phyloP scores from a whole-genome alignment of 1,140 invertebrate genomes.

The Hormaphis cornu region DNA sequence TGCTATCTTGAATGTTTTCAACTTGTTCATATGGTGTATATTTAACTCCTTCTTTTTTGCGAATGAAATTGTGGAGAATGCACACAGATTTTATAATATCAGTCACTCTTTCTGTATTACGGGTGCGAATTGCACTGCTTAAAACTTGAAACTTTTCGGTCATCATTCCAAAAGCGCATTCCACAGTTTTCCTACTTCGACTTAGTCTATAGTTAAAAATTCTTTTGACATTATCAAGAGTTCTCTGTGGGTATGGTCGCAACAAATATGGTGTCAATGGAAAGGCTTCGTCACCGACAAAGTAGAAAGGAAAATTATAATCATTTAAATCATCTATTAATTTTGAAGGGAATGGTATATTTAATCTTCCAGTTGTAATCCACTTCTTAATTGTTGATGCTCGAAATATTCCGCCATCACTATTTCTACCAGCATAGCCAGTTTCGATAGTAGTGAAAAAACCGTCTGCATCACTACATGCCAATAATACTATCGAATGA shows the following conservation, averaged over 20 bases:
- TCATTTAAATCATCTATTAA: conserved; percentile 33
- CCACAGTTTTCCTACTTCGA: conserved; percentile 41
- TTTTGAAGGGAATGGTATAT: conserved; percentile 33
- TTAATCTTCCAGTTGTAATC: conserved; percentile 20
- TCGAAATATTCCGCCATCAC: conserved; percentile 41
- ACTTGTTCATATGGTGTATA: conserved; percentile 9
- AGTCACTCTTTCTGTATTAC: conserved; percentile 34
- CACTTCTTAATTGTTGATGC: conserved; percentile 14
- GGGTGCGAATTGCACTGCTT: conserved; percentile 8
- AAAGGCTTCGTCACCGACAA: conserved; percentile 40
- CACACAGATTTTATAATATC: conserved; percentile 34
- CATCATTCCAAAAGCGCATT: conserved; percentile 44
- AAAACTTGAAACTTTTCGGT: conserved; percentile 31
- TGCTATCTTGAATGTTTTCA: no score
- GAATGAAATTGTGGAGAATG: conserved; percentile 34
- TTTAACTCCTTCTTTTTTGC: conserved; percentile 5
- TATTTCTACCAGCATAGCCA: conserved; percentile 37
- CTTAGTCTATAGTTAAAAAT: conserved; percentile 42
- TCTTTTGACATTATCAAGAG: conserved; percentile 36
- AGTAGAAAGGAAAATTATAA: conserved; percentile 34
- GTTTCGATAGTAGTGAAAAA: conserved; percentile 40
- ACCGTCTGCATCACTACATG: conserved; percentile 35
- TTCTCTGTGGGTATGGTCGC: conserved; percentile 38
- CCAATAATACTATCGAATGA: conserved; percentile 40
- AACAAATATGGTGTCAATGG: conserved; percentile 38